These are phyloP conservation scores for Saccostrea glomerata DNA, from an alignment of 1,140 invertebrate genomes.

Conservation along the genomic window DNA sequence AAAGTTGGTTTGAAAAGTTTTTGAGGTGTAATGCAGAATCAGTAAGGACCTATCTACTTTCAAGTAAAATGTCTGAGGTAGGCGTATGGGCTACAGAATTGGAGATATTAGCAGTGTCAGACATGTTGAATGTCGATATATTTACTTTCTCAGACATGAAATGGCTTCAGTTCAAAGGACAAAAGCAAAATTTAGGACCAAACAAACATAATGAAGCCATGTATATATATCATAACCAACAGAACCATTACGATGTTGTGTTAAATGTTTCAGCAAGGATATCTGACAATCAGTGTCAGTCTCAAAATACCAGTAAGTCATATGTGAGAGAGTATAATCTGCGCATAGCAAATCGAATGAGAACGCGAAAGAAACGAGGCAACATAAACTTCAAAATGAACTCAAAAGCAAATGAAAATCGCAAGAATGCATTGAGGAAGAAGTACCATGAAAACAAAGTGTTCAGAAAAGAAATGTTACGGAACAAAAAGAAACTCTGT, in stretches of 20 bases:
- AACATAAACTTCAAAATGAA: too few species aligned
- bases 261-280: neutral
- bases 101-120: neutral
- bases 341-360: neutral
- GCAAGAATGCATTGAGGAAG: neutral
- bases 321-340: too few species aligned
- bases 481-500: too few species aligned
- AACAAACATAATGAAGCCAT: neutral
- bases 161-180: neutral
- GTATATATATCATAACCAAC: neutral
- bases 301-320: neutral
- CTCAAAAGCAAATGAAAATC: neutral
- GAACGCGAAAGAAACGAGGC: neutral
- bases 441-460: neutral
- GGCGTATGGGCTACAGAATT: slow-evolving; percentile 23
- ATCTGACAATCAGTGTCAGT: neutral
- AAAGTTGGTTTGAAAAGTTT: neutral
- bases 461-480: neutral
- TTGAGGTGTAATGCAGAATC: neutral
- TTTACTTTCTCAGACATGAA: neutral
- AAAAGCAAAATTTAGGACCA: too few species aligned
- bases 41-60: neutral
- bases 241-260: slow-evolving; percentile 31
- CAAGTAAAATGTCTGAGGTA: neutral
- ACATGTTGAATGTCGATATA: neutral